phyloP scores from a whole-genome alignment of 2,797 vertebrate species.

The Sparus aurata region DNA sequence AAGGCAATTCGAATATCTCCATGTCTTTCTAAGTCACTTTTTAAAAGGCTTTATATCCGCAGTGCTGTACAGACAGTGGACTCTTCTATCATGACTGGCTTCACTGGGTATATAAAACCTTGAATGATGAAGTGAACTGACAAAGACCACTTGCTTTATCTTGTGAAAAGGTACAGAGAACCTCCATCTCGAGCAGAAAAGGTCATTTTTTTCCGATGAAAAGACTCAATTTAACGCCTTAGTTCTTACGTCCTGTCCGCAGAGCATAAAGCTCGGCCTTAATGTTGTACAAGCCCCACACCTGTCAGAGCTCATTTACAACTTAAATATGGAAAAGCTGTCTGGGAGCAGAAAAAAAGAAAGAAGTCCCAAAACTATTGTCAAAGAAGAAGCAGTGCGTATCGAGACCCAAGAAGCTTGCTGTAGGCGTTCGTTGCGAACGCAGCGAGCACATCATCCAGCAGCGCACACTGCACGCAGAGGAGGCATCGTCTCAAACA shows the following conservation, averaged over 20 bases:
- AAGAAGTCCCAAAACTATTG: constrained; percentile 7
- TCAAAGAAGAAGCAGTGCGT: constrained; percentile 13
- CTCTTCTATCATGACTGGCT: constrained; percentile 12
- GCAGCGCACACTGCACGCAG: constrained; percentile 1
- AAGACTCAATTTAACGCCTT: constrained; percentile 11
- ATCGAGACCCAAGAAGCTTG: constrained; percentile 14
- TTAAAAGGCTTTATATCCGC: neutral
- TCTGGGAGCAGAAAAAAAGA: constrained; percentile 2
- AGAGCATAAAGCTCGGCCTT: constrained; percentile 9
- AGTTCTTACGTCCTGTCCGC: neutral
- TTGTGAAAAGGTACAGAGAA: constrained; percentile 1
- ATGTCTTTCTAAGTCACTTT: neutral
- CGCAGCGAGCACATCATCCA: constrained; percentile 29
- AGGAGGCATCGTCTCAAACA: constrained; percentile 34
- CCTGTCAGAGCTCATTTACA: constrained; percentile 13
- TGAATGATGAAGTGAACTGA: neutral
- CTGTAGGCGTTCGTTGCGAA: neutral
- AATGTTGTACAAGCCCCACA: neutral
- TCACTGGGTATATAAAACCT: neutral
- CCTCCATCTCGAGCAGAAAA: neutral
- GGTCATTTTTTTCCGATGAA: neutral
- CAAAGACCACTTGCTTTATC: neutral
- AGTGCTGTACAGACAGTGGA: neutral
- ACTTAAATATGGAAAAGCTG: constrained; percentile 2
- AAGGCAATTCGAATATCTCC: constrained; percentile 1